phyloP scores from a whole-genome alignment of 2,797 vertebrate species.

The Heliangelus exortis region DNA sequence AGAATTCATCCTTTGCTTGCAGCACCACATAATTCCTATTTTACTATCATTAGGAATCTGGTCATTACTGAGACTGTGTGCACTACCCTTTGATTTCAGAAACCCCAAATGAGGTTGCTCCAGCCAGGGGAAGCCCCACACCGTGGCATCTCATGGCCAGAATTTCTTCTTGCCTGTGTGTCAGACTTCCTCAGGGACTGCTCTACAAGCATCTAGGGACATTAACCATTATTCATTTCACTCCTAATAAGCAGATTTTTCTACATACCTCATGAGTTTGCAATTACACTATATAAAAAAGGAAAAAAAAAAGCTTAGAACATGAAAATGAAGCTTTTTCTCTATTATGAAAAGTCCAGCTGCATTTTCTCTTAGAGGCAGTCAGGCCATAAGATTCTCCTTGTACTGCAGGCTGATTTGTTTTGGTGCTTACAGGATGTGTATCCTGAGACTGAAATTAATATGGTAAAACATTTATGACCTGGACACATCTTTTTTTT shows the following conservation, averaged over 20 bases:
- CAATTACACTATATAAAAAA: neutral
- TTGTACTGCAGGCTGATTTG: constrained; percentile 20
- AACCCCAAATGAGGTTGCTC: neutral
- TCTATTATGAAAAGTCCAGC: neutral
- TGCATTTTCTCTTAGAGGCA: constrained; percentile 34
- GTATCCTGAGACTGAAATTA: constrained; percentile 29
- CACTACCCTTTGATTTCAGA: neutral
- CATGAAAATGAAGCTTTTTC: neutral
- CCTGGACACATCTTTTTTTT: constrained; percentile 20
- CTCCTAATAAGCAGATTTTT: neutral
- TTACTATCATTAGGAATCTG: constrained; percentile 2
- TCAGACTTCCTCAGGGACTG: neutral
- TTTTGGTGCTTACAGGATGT: constrained; percentile 62
- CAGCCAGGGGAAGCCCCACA: neutral
- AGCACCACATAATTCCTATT: neutral
- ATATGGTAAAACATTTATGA: constrained; percentile 1
- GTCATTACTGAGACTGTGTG: neutral
- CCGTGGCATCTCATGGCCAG: accelerated
- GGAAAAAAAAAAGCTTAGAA: neutral
- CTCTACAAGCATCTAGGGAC: neutral
- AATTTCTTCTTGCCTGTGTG: neutral
- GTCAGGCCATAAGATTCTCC: neutral
- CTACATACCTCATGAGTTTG: neutral
- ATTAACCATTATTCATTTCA: neutral
- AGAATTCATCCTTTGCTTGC: constrained; percentile 19